These are phyloP conservation scores for Drosophila rhopaloa DNA, from an alignment of 1,140 invertebrate species.

Conservation along the genomic window DNA sequence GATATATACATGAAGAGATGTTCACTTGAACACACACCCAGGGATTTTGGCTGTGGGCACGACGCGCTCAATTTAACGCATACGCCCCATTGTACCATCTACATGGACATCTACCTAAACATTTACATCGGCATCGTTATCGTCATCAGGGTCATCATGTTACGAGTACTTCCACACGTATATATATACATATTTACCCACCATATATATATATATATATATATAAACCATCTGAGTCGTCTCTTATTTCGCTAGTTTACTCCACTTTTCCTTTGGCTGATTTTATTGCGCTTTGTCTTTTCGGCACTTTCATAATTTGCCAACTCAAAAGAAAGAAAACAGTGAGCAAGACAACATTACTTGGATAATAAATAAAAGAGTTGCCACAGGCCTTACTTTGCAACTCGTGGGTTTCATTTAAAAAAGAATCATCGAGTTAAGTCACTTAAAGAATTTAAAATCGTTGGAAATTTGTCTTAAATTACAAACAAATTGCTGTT, in stretches of 20 bases:
- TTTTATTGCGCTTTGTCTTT: constrained; percentile 28
- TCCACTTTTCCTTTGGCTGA: constrained; percentile 18
- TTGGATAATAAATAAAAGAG: background rate
- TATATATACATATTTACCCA: background rate
- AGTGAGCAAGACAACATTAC: constrained; percentile 2
- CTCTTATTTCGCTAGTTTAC: constrained; percentile 9
- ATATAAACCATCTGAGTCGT: background rate
- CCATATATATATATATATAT: background rate
- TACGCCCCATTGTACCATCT: constrained; percentile 61
- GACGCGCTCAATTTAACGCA: constrained; percentile 66
- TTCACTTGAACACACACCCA: constrained; percentile 29
- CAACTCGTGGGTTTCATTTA: background rate
- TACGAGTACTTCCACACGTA: constrained; percentile 28
- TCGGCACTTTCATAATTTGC: constrained; percentile 31
- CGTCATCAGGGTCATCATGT: constrained; percentile 67
- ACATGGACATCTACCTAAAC: constrained; percentile 9
- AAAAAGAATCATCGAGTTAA: background rate
- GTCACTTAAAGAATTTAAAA: no score
- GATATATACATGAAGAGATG: background rate
- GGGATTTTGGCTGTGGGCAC: constrained; percentile 38
- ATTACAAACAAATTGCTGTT: background rate
- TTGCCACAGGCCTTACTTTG: constrained; percentile 8
- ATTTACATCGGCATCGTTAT: constrained; percentile 8
- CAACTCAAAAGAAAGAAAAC: background rate
- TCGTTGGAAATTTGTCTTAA: background rate